Evolutionary conservation across 2,797 vertebrate species (phyloP), one percentile per base, ranked within the genome.

Genomic region (Sorex maritimensis): DNA sequence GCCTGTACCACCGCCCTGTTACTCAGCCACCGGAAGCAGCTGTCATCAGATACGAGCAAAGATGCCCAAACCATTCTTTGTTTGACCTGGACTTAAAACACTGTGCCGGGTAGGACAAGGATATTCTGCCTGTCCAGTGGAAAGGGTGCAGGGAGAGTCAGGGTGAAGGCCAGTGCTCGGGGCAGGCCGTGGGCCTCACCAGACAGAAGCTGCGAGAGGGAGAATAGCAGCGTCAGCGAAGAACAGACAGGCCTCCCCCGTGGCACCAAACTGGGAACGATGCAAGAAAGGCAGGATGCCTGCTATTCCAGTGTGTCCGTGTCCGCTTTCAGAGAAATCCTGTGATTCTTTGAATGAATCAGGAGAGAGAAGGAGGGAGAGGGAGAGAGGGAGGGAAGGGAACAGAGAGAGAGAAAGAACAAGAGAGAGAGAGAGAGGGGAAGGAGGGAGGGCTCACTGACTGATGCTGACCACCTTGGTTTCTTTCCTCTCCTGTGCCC

Each of bases 11-110:
- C 1, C 0, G 44, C 11, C 67, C 46, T 30, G 72, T 38, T 44
- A 71, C 23, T 55, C 38, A 55, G 87, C 82, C 83, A 65, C 46
- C 24, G 73, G 86, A 55, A 87, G 41, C 38, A 77, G 81, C 73
- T 81, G 3, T 1, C 1, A 65, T 9, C 4, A 2, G 74, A 65
- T 9, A 10, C 38, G 23, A 74, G 82, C 71, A 58, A 80, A 84
- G 63, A 75, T 5, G 6, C 28, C 74, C 13, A 9, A 11, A 28
- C 21, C 72, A 30, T 44, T 67, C 46, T 82, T 14, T 24, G 46
- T 58, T 82, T 38, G 38, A 77, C 74, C 0, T 46, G 21, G 49
- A 79, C 63, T 85, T 11, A 34, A 65, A 90, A 74, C 17, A 28
- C 73, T 0, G 4, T 61, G 81, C 10, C 61, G 24, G 9, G 24